phyloP scores from a whole-genome alignment of 92 coral and sea anemone species.

The Porites cylindrica region DNA sequence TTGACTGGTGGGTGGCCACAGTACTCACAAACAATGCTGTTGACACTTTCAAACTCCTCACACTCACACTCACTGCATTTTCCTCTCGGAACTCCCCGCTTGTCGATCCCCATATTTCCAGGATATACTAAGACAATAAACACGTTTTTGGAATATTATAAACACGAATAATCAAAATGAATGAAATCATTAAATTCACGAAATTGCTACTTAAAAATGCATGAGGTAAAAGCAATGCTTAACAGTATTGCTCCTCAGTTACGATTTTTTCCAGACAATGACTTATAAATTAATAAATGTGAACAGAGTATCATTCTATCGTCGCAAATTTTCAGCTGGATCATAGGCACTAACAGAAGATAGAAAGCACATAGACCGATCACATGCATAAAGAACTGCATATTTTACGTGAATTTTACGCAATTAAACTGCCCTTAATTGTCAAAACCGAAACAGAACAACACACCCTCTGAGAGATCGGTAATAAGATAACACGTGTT shows the following conservation, averaged over 20 bases:
- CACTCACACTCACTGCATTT: slow-evolving; percentile 41
- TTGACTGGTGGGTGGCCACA: slow-evolving; percentile 48
- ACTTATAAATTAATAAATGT: not conserved
- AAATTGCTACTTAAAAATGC: slow-evolving; percentile 26
- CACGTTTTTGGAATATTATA: slow-evolving; percentile 13
- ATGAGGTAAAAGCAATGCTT: slow-evolving; percentile 3
- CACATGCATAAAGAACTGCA: slow-evolving; percentile 25
- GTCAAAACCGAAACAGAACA: slow-evolving; percentile 1
- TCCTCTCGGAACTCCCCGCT: slow-evolving; percentile 41
- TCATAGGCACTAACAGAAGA: slow-evolving; percentile 8
- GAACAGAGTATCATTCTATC: slow-evolving; percentile 20
- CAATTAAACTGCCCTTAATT: slow-evolving; percentile 21
- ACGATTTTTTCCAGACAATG: slow-evolving; percentile 6
- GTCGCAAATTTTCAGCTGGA: slow-evolving; percentile 24
- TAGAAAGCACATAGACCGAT: slow-evolving; percentile 19
- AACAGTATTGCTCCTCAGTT: slow-evolving; percentile 1
- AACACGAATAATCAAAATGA: slow-evolving; percentile 1
- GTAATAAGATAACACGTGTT: slow-evolving; percentile 5
- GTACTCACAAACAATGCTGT: slow-evolving; percentile 41
- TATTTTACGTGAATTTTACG: not conserved
- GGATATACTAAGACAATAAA: slow-evolving; percentile 30
- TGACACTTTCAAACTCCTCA: slow-evolving; percentile 40
- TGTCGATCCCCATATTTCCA: slow-evolving; percentile 31
- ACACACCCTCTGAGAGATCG: slow-evolving; percentile 16
- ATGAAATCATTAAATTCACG: slow-evolving; percentile 13